Evolutionary conservation across 2,113 vertebrate genomes (phyloP).

Genomic region (Mesembrinibis cayennensis): DNA sequence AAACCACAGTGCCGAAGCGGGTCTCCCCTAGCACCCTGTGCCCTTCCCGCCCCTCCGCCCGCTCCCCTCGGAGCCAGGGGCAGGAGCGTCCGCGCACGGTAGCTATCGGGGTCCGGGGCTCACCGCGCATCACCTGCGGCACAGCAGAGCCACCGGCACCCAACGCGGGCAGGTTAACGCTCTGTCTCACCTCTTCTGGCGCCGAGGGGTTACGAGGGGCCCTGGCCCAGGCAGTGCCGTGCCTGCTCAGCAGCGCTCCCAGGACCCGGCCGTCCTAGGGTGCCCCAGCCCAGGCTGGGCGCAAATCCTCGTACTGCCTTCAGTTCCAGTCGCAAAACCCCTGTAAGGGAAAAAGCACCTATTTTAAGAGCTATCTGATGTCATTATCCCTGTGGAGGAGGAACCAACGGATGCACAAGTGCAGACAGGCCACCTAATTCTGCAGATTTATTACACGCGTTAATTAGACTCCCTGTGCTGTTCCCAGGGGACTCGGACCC

Average conservation of each 20-base stretch:
- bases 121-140: fast-evolving
- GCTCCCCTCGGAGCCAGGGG: not conserved
- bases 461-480: not conserved
- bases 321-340: not conserved
- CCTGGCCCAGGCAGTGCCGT: too few species aligned
- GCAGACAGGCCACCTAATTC: not conserved
- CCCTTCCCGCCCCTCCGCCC: not conserved
- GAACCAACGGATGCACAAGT: not conserved
- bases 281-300: not conserved
- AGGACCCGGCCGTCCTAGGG: not conserved
- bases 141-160: not conserved
- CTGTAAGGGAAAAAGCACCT: not conserved
- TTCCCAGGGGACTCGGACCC: not conserved
- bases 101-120: not conserved
- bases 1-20: fast-evolving
- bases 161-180: fast-evolving
- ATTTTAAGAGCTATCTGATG: not conserved
- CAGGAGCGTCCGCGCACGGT: not conserved
- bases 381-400: not conserved
- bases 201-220: fast-evolving
- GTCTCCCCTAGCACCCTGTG: fast-evolving
- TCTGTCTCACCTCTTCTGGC: not conserved
- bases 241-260: not conserved
- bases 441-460: not conserved
- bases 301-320: not conserved